A percentile compares a stretch with the other conserved stretches of the same genome.
Evolutionary conservation across 2,797 vertebrate genomes (phyloP).

Genomic region (Spondyliosoma cantharus): DNA sequence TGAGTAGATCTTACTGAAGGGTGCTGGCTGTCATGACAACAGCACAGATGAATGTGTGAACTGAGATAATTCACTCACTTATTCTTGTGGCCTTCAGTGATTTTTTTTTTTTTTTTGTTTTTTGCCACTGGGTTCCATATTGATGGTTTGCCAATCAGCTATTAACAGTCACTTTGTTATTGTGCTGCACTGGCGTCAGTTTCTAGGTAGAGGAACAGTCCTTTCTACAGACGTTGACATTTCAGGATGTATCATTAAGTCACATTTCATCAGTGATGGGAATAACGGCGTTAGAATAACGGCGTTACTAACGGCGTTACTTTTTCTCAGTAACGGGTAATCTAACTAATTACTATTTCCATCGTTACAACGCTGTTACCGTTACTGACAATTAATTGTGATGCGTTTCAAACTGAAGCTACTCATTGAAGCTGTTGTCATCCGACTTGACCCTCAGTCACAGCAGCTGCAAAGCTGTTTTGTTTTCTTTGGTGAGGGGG

Average conservation of each 20-base stretch:
- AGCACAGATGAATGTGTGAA: constrained; percentile 35
- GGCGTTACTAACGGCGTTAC: too few relatives aligned
- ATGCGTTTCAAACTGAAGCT: too few relatives aligned
- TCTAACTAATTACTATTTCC: too few relatives aligned
- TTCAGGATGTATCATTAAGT: constrained; percentile 10
- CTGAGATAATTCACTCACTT: constrained; percentile 18
- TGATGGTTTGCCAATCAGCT: constrained; percentile 3
- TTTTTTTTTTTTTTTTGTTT: constrained; percentile 11
- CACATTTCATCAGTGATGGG: constrained; percentile 34
- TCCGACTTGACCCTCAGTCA: too few relatives aligned
- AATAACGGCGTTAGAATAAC: too few relatives aligned
- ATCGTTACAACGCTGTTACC: too few relatives aligned
- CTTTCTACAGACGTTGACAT: neutral
- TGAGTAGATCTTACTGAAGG: constrained; percentile 35
- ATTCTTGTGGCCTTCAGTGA: constrained; percentile 13
- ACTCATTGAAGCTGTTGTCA: too few relatives aligned
- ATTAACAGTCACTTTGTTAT: neutral
- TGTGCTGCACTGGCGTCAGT: constrained; percentile 1
- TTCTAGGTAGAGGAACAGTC: neutral
- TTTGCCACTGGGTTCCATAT: neutral
- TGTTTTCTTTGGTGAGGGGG: too few relatives aligned
- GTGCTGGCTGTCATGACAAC: constrained; percentile 75
- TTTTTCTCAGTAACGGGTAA: too few relatives aligned
- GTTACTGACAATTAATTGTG: too few relatives aligned
- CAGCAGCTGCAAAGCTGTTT: too few relatives aligned